Percentiles rank a stretch among this genome's conserved stretches.
Conservation (phyloP, 2,888 invertebrate species). For the Dynastes grantii region DNA sequence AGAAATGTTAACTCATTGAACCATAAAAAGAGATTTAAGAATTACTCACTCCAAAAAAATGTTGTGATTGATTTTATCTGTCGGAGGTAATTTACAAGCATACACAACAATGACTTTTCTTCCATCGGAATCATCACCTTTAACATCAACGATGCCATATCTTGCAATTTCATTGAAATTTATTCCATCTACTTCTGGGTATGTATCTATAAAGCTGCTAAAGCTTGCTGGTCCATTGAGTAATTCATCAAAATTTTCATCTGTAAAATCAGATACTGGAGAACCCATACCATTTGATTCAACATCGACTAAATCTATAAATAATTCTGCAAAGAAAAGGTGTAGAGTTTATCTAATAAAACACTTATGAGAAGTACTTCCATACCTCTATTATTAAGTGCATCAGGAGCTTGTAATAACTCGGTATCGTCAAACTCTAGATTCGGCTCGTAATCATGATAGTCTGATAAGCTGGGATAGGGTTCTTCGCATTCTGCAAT, state of each 20-base stretch:
- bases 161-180: conserved; percentile 77
- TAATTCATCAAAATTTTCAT: conserved; percentile 92
- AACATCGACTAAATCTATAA: conserved; percentile 67
- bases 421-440: conserved; percentile 98
- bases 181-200: conserved; percentile 74
- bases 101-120: conserved; percentile 97
- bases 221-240: conserved; percentile 75
- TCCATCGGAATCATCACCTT: conserved; percentile 87
- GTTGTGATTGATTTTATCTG: conserved; percentile 72
- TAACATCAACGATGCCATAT: conserved; percentile 87
- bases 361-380: conserved; percentile 1
- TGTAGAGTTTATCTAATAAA: background rate
- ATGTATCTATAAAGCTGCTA: conserved; percentile 67
- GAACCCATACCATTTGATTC: conserved; percentile 73
- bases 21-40: conserved; percentile 24
- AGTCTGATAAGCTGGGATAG: conserved; percentile 90
- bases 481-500: conserved; percentile 76
- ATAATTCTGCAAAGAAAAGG: conserved; percentile 42
- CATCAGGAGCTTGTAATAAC: conserved; percentile 78
- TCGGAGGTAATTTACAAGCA: conserved; percentile 83
- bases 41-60: conserved; percentile 78
- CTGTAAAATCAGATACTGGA: conserved; percentile 89
- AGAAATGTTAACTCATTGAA: too few species aligned
- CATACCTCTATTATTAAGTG: conserved; percentile 78
- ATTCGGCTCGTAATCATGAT: conserved; percentile 95